phyloP scores from a whole-genome alignment of 2,113 vertebrate genomes.

The Amblyopsis rosae region DNA sequence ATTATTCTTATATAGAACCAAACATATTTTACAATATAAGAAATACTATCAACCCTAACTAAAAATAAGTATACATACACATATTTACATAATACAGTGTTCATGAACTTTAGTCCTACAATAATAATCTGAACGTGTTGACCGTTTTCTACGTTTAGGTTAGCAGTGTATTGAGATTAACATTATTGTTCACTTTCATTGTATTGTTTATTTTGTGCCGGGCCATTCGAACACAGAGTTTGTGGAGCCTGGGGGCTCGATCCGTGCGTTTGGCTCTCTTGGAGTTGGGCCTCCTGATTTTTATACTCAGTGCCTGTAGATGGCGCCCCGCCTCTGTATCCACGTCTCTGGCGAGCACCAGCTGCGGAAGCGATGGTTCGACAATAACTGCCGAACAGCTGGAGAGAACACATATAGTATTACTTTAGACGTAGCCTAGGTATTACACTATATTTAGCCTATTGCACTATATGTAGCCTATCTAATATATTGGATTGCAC shows the following conservation, averaged over 20 bases:
- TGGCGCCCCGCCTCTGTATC: constrained; percentile 46
- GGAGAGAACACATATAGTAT: neutral
- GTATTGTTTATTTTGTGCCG: constrained; percentile 2
- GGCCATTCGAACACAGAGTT: constrained; percentile 61
- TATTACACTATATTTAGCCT: neutral
- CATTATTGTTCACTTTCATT: neutral
- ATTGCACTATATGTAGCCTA: neutral
- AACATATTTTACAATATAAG: too few species aligned
- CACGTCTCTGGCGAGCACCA: constrained; percentile 3
- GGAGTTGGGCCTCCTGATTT: constrained; percentile 44
- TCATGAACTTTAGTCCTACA: too few species aligned
- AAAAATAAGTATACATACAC: too few species aligned
- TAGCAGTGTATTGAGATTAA: neutral
- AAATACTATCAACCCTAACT: too few species aligned
- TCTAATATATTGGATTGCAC: neutral
- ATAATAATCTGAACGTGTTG: too few species aligned
- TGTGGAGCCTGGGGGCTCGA: constrained; percentile 50
- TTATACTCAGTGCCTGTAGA: constrained; percentile 40
- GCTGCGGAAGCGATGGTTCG: constrained; percentile 27
- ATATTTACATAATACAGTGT: too few species aligned
- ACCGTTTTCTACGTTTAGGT: neutral
- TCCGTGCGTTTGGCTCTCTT: constrained; percentile 49
- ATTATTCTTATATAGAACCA: too few species aligned
- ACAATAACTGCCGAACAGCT: constrained; percentile 47
- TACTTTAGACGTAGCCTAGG: neutral